phyloP scores from a whole-genome alignment of 2,888 invertebrate genomes.

The Aradus depressus region DNA sequence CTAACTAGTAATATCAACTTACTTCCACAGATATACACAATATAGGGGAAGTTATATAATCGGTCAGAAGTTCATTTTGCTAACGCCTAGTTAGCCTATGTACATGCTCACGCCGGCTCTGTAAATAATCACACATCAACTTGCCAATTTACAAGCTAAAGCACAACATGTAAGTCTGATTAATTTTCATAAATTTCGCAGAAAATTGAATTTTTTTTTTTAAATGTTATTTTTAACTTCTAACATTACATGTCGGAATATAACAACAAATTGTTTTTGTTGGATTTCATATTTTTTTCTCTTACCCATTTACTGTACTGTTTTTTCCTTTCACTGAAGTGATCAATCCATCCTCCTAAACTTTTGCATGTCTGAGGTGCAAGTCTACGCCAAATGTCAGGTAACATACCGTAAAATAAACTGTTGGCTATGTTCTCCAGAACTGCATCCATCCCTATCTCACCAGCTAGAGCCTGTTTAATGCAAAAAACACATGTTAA shows the following conservation, averaged over 20 bases:
- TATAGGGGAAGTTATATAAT: too few relatives aligned
- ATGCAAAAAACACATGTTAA: neutral
- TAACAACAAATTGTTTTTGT: neutral
- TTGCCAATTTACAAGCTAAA: too few relatives aligned
- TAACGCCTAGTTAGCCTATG: too few relatives aligned
- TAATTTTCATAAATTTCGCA: too few relatives aligned
- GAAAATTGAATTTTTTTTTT: too few relatives aligned
- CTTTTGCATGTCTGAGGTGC: conserved; percentile 78
- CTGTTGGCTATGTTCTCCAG: conserved; percentile 73
- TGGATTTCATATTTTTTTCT: neutral
- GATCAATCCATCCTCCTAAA: conserved; percentile 80
- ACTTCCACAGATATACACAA: too few relatives aligned
- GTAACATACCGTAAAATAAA: conserved; percentile 75
- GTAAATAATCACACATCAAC: too few relatives aligned
- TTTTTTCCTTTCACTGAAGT: conserved; percentile 57
- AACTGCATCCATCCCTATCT: conserved; percentile 80
- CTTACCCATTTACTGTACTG: conserved; percentile 69
- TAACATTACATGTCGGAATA: neutral
- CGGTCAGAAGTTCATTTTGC: too few relatives aligned
- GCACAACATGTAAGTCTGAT: too few relatives aligned
- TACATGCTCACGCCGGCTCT: too few relatives aligned
- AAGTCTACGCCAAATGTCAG: conserved; percentile 64
- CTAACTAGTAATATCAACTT: too few relatives aligned
- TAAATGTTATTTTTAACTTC: neutral
- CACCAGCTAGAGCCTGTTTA: conserved; percentile 66